Base-by-base conservation (phyloP, 2,113 vertebrate genomes). In the Colistium nudipinnis region DNA sequence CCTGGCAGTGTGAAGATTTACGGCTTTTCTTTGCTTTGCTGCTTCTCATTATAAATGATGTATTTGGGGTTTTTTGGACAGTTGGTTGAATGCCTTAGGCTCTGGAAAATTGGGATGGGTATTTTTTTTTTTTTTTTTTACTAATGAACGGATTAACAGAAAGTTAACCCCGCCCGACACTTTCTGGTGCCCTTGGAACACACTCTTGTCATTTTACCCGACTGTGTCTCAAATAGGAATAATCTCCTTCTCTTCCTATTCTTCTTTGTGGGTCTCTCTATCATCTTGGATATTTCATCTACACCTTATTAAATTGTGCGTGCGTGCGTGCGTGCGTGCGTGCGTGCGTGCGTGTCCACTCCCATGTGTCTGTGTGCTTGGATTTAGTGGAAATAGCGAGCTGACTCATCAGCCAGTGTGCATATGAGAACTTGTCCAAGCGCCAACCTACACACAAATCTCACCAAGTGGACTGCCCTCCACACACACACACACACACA, bases 401-500 rank as follows among this genome's bases (percentile, higher is more conserved):
- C 76, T 84, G 87, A 88, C 74, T 87, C 82, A 87, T 82, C 80
- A 79, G 62, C 74, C 85, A 72, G 64, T 1, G 7, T 20, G 20
- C 64, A 70, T 66, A 77, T 61, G 49, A 78, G 76, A 83, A 52
- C 43, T 73, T 27, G 10, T 61, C 72, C 55, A 52, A 73, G 51
- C 57, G 61, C 38, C 75, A 66, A 53, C 83, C 62, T 73, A 81
- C 81, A 36, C 74, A 79, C 51, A 75, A 70, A 78, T 68, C 64
- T 54, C 56, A 69, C 61, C 0, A 20, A 28, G 36, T n/a, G 48
- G 45, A 45, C 44, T 35, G 61, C 22, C 33, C 25, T 69, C 28
- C 54, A 62, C 14, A 47, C 4, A 51, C 51, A 25, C 7, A 59
- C 45, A 54, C 33, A 47, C 48, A 45, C 19, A 28, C 36, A 55